Conservation (phyloP, 2,888 invertebrate genomes). For the Dioctria linearis region DNA sequence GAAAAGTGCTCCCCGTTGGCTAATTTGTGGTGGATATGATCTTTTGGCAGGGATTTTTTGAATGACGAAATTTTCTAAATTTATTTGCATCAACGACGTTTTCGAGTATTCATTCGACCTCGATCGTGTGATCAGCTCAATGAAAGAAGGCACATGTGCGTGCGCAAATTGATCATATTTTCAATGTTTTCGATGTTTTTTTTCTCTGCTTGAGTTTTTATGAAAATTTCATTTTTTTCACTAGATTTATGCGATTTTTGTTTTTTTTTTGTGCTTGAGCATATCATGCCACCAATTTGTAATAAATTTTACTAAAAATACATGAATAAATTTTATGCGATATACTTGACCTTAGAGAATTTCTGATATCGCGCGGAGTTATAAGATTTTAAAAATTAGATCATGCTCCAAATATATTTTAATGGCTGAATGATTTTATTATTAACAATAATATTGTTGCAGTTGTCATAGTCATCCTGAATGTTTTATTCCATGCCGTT, state of each 20-base stretch:
- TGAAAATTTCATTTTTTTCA: neutral
- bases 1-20: neutral
- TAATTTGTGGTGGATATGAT: no score
- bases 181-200: neutral
- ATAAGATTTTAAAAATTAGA: no score
- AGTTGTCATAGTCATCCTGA: no score
- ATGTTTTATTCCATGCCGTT: no score
- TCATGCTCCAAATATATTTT: no score
- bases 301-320: constrained; percentile 7
- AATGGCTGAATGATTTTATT: no score
- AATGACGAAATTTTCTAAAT: constrained; percentile 42
- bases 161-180: neutral
- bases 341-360: neutral
- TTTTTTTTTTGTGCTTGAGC: neutral
- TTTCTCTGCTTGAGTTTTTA: neutral
- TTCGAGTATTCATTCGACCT: constrained; percentile 24
- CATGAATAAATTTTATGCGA: neutral
- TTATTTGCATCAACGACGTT: constrained; percentile 32
- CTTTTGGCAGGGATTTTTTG: no score
- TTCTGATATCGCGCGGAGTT: neutral
- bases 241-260: neutral
- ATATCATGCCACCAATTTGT: constrained; percentile 1
- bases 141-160: neutral
- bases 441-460: no score
- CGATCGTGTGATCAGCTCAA: neutral